phyloP scores from a whole-genome alignment of 2,888 invertebrate genomes.

The Aphidoletes aphidimyza region DNA sequence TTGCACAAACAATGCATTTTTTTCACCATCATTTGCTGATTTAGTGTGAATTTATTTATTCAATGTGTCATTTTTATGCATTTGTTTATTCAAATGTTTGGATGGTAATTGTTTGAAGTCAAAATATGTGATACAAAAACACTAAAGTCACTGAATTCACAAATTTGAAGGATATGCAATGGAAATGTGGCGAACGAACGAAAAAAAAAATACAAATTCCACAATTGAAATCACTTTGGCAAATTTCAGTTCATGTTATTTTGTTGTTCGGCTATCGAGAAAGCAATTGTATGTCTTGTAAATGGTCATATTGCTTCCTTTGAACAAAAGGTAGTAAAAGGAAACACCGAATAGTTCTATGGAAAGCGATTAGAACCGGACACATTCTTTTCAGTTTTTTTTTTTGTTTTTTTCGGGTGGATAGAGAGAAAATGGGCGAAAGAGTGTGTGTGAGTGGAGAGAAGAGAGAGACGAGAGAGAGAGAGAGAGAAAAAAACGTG shows the following conservation, averaged over 20 bases:
- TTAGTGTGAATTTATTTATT: too few species aligned
- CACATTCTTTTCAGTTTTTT: constrained; percentile 27
- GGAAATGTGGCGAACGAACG: too few species aligned
- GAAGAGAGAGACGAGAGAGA: background rate
- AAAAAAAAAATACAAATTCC: too few species aligned
- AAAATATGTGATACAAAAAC: too few species aligned
- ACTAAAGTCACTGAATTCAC: too few species aligned
- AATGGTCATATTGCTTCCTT: background rate
- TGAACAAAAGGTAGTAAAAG: background rate
- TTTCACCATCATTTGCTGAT: too few species aligned
- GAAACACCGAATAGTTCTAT: background rate
- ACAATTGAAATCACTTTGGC: too few species aligned
- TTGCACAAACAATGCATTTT: too few species aligned
- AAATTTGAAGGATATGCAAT: too few species aligned
- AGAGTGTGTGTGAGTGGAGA: background rate
- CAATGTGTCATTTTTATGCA: too few species aligned
- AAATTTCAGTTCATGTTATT: background rate
- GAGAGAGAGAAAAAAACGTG: background rate
- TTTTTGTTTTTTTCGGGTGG: background rate
- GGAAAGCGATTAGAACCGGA: constrained; percentile 2
- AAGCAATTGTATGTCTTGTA: background rate
- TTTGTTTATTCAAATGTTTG: too few species aligned
- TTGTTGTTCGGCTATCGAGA: background rate
- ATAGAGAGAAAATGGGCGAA: background rate
- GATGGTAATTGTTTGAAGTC: background rate